These are phyloP conservation scores for Theretra japonica DNA, from an alignment of 2,888 invertebrate genomes.

Conservation along the genomic window DNA sequence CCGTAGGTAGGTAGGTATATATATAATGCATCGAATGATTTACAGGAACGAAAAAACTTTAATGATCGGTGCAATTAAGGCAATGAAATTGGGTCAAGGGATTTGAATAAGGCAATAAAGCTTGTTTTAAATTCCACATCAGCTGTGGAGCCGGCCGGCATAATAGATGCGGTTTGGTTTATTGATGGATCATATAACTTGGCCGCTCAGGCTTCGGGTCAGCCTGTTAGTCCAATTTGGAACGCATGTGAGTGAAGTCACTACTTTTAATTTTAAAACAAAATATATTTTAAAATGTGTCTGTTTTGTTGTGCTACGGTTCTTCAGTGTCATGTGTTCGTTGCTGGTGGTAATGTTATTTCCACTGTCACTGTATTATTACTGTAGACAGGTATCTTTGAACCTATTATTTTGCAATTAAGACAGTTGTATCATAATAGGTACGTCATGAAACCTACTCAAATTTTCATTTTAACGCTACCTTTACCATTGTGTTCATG, in stretches of 20 bases:
- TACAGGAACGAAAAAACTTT: constrained; percentile 41
- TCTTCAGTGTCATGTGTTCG: background rate
- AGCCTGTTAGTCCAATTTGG: constrained; percentile 79
- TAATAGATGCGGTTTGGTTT: constrained; percentile 83
- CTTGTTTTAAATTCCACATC: constrained; percentile 76
- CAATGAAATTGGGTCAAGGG: constrained; percentile 70
- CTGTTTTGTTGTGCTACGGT: background rate
- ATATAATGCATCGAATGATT: constrained; percentile 7
- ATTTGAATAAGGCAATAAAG: constrained; percentile 72
- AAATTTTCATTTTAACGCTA: too few relatives aligned
- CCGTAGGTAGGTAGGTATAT: too few relatives aligned
- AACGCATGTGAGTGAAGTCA: constrained; percentile 78
- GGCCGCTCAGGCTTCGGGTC: constrained; percentile 57
- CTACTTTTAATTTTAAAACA: constrained; percentile 39
- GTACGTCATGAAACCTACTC: too few relatives aligned
- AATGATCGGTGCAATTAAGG: constrained; percentile 59
- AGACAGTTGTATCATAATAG: too few relatives aligned
- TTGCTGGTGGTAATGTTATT: background rate
- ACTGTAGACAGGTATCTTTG: too few relatives aligned
- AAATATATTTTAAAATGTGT: constrained; percentile 5
- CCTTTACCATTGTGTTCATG: too few relatives aligned
- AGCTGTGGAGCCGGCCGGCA: constrained; percentile 68
- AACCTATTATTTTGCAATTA: too few relatives aligned
- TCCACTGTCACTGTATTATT: background rate
- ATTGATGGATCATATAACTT: constrained; percentile 81